These are phyloP conservation scores for Lepetodrilus schrolli DNA, from an alignment of 2,888 invertebrate genomes.

Conservation along the genomic window DNA sequence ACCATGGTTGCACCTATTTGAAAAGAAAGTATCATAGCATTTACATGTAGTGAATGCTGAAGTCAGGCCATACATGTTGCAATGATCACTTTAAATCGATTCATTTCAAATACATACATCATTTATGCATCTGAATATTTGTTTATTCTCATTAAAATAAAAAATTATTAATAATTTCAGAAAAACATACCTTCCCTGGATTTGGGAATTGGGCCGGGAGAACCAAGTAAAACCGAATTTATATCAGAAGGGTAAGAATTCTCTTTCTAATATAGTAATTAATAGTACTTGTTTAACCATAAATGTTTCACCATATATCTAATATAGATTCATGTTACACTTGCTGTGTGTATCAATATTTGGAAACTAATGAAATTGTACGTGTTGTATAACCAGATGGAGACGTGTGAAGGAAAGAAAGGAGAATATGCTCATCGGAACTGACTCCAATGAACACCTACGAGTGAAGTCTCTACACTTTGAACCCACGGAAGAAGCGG, in stretches of 20 bases:
- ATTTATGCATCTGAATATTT: not conserved
- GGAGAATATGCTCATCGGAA: not conserved
- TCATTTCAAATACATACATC: too few relatives aligned
- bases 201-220: conserved; percentile 58
- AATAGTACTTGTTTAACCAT: too few relatives aligned
- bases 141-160: not conserved
- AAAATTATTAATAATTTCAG: too few relatives aligned
- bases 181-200: conserved; percentile 45
- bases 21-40: too few relatives aligned
- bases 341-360: too few relatives aligned
- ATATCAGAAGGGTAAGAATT: conserved; percentile 69
- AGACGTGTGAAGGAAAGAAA: conserved; percentile 1
- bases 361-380: conserved; percentile 13
- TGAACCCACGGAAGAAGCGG: conserved; percentile 7
- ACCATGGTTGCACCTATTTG: too few relatives aligned
- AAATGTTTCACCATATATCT: too few relatives aligned
- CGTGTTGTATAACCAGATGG: not conserved
- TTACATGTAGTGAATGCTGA: too few relatives aligned
- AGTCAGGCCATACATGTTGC: too few relatives aligned
- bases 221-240: conserved; percentile 77
- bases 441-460: conserved; percentile 2
- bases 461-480: not conserved
- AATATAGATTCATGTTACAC: too few relatives aligned
- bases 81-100: too few relatives aligned
- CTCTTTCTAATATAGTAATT: too few relatives aligned